Base-by-base conservation (phyloP, 2,113 vertebrate genomes). In the Rafetus swinhoei region DNA sequence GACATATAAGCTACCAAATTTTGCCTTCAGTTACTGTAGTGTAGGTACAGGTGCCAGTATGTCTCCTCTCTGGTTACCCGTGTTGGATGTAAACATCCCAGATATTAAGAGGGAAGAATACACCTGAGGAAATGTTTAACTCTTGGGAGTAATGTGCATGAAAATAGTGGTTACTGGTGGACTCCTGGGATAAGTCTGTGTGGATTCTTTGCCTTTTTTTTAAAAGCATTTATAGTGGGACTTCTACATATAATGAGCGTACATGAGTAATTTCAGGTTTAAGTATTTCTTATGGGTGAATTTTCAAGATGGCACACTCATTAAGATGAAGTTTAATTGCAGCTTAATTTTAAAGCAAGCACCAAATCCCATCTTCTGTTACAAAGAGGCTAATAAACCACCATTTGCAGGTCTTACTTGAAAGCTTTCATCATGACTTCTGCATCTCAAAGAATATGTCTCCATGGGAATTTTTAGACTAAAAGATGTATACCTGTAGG, bases 221-320 rank as follows among this genome's bases (percentile, higher is more conserved):
- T 57, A 74, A 52, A 72, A 89, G 55, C 59, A 72, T 82, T 1
- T 54, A 27, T 87, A 4, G 57, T 14, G 82, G 50, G 39, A 85
- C 77, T 53, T 29, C 16, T 8, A 72, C 80, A 56, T 19, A 19
- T 24, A 4, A 1, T 0, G 1, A n/a, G 2, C 29, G 29, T 4
- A 25, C 19, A 2, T 14, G 2, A 56, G 50, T 85, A 8, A 32
- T 1, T 55, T 69, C 15, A 1, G 10, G 84, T 27, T 65, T n/a
- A 83, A 6, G 4, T 13, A 0, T 0, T 0, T 0, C 39, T 50
- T 45, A 0, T 11, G 2, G 0, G 15, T 84, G 82, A 24, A 24
- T 10, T 74, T 21, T n/a, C 1, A 21, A 10, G 57, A 19, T 29
- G 1, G 4, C 21, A 56, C 15, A 53, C 53, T n/a, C 27, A 2